Base-by-base conservation (phyloP, 1,140 invertebrate genomes). In the Sycophaga agraensis region DNA sequence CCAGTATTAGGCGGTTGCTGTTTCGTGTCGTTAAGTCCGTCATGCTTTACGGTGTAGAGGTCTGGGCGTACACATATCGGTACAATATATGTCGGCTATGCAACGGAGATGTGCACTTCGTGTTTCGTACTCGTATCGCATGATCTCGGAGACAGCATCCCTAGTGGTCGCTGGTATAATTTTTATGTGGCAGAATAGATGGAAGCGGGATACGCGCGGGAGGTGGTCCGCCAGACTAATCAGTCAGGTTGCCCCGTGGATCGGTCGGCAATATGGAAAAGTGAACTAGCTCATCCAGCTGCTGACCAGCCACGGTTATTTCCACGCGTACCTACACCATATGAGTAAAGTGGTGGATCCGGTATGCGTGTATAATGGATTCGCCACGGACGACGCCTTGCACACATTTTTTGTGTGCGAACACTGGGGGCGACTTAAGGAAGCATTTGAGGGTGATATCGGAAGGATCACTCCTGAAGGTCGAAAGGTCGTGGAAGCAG, bases 221-320 rank as follows among this genome's bases (percentile, higher is more conserved):
- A 46, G 59, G 16, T 68, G 65, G 57, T 68, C 63, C 4, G 40
- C 43, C 12, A 12, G 53, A 19, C 53, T 42, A 17, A 55, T 55
- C 16, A 40, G 16, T 24, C 40, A 49, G 9, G 14, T 51, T 50
- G 39, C 61, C 45, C 12, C 53, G 2, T 65, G 63, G 59, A 51
- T 59, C 14, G 50, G 39, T 12, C 50, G 72, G 17, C 46, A 45
- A 28, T 59, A 69, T 34, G 65, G 65, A 11, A 64, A 65, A 16
- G 34, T 61, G 2, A 60, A 66, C 42, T 66, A 68, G 49, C 16
- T 74, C 2, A 63, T 62, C 11, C 59, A 68, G 22, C 48, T 66
- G n/a, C 53, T 67, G 26, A 60, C 65, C 12, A 62, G 63, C 0
- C 74, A 66, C 76, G 65, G 67, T 74, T 80, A 62, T 75, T 70